These are phyloP conservation scores for Ephialtes manifestator DNA, from an alignment of 2,888 invertebrate species.

Conservation along the genomic window DNA sequence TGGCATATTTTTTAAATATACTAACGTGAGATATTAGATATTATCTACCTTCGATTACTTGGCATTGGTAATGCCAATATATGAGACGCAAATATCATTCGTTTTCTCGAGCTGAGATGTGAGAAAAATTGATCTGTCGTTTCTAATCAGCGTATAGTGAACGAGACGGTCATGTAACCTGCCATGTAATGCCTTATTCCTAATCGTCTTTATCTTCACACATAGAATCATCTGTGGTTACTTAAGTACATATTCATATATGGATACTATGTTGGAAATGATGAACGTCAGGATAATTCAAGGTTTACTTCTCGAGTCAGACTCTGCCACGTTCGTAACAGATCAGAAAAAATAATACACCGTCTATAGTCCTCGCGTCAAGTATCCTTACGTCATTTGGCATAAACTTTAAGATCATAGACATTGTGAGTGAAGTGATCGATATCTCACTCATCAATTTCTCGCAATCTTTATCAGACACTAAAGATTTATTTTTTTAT, in stretches of 20 bases:
- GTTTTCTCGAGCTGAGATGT: background rate
- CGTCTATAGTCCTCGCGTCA: constrained; percentile 52
- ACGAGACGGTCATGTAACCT: constrained; percentile 27
- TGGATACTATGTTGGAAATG: constrained; percentile 16
- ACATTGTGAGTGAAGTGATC: constrained; percentile 61
- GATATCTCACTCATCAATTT: constrained; percentile 64
- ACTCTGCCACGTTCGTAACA: constrained; percentile 47
- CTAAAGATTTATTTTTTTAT: background rate
- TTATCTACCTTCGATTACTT: constrained; percentile 1
- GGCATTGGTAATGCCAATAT: constrained; percentile 24
- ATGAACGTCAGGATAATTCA: constrained; percentile 55
- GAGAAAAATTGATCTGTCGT: constrained; percentile 32
- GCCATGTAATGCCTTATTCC: constrained; percentile 33
- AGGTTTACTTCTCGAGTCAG: constrained; percentile 42
- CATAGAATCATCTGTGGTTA: background rate
- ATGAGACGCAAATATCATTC: background rate
- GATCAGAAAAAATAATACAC: constrained; percentile 12
- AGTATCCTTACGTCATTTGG: constrained; percentile 74
- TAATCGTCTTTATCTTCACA: constrained; percentile 8
- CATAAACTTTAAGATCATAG: constrained; percentile 63
- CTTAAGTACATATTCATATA: background rate
- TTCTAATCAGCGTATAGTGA: background rate
- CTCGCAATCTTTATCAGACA: background rate
- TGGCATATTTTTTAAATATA: no score
- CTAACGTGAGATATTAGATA: background rate